A percentile compares a stretch with the other conserved stretches of the same genome.
Conservation (phyloP, 1,140 invertebrate species). For the Ceratosolen solmsi region DNA sequence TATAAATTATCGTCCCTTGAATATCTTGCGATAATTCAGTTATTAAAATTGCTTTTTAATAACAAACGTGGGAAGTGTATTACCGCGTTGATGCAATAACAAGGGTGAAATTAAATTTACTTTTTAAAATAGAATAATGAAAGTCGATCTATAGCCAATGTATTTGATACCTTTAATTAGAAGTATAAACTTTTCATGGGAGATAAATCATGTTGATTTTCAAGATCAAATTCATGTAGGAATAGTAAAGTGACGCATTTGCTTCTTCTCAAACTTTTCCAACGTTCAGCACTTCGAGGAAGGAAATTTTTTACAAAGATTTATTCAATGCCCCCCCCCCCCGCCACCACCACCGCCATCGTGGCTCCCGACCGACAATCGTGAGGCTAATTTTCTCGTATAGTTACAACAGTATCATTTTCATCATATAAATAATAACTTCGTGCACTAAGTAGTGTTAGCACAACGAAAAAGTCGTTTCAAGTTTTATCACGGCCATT, state of each 20-base stretch:
- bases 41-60: not conserved
- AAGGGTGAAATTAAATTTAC: not conserved
- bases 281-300: too few species aligned
- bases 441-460: not conserved
- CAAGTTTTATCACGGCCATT: not conserved
- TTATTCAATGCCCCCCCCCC: too few species aligned
- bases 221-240: not conserved
- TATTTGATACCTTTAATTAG: not conserved
- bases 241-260: not conserved
- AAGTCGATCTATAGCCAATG: not conserved
- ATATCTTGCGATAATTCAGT: not conserved
- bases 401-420: too few species aligned
- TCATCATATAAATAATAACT: too few species aligned
- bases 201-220: slow-evolving; percentile 1
- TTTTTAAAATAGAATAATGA: not conserved
- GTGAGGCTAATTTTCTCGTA: too few species aligned
- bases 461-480: not conserved
- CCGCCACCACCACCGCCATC: too few species aligned
- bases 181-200: not conserved
- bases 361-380: too few species aligned
- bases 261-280: too few species aligned
- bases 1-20: not conserved
- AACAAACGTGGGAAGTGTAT: not conserved
- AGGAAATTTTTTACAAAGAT: too few species aligned
- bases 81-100: not conserved